A percentile compares a stretch with the other conserved stretches of the same genome.
These are phyloP conservation scores for Loris lydekkerianus DNA, from an alignment of 2,797 vertebrate genomes.

Conservation along the genomic window DNA sequence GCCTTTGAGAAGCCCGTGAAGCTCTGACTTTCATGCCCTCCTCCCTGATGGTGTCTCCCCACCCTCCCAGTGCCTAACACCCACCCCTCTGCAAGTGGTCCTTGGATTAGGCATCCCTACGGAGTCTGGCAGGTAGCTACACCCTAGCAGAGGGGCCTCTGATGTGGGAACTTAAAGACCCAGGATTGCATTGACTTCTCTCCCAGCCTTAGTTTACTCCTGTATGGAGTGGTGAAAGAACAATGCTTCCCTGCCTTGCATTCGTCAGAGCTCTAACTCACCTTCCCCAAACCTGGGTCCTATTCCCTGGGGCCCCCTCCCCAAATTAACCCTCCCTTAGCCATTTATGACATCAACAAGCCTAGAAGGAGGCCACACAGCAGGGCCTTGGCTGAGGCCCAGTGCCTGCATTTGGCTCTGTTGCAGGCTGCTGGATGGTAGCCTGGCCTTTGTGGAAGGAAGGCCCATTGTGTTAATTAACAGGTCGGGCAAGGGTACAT, in stretches of 20 bases:
- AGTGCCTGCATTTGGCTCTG: conserved; percentile 89
- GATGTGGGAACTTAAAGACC: neutral
- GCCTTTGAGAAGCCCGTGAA: neutral
- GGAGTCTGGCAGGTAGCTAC: neutral
- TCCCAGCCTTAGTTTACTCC: neutral
- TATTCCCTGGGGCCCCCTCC: conserved; percentile 78
- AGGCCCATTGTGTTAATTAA: conserved; percentile 89
- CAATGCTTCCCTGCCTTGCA: neutral
- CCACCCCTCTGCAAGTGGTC: neutral
- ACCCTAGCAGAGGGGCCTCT: neutral
- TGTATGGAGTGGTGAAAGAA: neutral
- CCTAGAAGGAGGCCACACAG: conserved; percentile 86
- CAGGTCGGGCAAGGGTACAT: conserved; percentile 85
- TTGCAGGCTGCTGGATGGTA: conserved; percentile 84
- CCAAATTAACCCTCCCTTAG: conserved; percentile 87
- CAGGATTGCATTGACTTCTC: neutral
- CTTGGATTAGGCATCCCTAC: neutral
- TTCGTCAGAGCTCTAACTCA: conserved; percentile 4
- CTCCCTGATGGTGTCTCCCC: neutral
- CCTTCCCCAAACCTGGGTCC: neutral
- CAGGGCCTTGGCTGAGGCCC: conserved; percentile 89
- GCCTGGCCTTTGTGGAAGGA: conserved; percentile 87
- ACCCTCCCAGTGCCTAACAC: neutral
- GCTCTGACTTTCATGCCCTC: neutral
- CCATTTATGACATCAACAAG: conserved; percentile 87